A percentile compares a stretch with the other conserved stretches of the same genome.
phyloP scores from a whole-genome alignment of 2,888 invertebrate genomes.

The Thyatira batis region DNA sequence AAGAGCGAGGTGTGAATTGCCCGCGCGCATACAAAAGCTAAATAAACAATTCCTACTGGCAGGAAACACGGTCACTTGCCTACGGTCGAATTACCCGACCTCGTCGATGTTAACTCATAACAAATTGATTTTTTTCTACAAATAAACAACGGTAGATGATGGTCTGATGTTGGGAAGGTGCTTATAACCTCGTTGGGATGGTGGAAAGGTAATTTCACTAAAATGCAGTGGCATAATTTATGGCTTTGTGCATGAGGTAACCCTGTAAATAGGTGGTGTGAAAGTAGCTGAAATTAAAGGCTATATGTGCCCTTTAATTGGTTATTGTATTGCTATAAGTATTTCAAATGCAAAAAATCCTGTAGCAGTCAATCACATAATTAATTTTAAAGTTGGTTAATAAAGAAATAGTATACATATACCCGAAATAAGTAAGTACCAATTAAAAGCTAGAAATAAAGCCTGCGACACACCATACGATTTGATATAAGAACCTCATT shows the following conservation, averaged over 20 bases:
- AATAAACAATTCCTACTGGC: conserved; percentile 46
- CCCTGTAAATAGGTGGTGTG: neutral
- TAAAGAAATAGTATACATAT: no score
- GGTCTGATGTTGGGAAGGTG: conserved; percentile 4
- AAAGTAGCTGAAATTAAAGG: neutral
- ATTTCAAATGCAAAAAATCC: no score
- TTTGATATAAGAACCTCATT: no score
- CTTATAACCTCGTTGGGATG: conserved; percentile 18
- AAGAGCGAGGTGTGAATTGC: conserved; percentile 57
- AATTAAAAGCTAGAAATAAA: no score
- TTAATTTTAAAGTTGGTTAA: no score
- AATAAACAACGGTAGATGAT: neutral
- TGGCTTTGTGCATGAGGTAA: neutral
- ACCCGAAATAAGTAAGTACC: no score
- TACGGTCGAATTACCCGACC: conserved; percentile 53
- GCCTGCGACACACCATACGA: no score
- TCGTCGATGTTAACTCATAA: conserved; percentile 47
- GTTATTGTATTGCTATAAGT: no score
- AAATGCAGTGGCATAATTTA: neutral
- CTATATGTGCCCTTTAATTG: no score
- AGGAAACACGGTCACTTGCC: conserved; percentile 72
- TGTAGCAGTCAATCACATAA: no score
- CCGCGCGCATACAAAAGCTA: conserved; percentile 51
- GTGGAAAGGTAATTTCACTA: neutral
- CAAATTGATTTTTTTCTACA: conserved; percentile 51